Evolutionary conservation across 2,113 vertebrate species (phyloP).

Genomic region (Anarhynchus alexandrinus): DNA sequence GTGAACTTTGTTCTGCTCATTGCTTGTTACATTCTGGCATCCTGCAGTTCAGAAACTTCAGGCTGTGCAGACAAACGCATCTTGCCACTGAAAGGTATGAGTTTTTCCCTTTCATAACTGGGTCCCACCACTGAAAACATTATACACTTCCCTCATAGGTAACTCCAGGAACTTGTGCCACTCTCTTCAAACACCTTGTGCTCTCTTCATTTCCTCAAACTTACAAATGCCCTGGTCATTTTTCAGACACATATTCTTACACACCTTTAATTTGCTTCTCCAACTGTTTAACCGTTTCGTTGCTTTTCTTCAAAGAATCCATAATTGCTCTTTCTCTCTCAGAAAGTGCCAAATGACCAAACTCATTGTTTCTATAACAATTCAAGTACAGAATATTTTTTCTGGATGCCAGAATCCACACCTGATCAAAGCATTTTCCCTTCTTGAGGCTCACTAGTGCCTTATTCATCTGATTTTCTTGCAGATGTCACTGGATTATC

Average conservation of each 20-base stretch:
- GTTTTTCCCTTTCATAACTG: not conserved
- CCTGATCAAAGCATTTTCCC: not conserved
- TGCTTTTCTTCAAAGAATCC: not conserved
- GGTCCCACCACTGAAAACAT: not conserved
- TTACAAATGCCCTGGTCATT: not conserved
- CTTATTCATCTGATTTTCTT: not conserved
- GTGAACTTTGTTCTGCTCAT: not conserved
- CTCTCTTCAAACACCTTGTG: not conserved
- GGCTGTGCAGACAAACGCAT: not conserved
- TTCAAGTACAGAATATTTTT: not conserved
- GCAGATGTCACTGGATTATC: not conserved
- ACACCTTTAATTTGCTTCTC: not conserved
- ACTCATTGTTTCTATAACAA: not conserved
- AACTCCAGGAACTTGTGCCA: not conserved
- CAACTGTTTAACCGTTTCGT: not conserved
- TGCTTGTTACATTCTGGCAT: not conserved
- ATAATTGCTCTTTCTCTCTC: not conserved
- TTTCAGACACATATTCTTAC: not conserved
- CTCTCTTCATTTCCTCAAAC: not conserved
- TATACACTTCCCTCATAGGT: rapidly evolving
- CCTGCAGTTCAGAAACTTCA: not conserved
- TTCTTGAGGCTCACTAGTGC: not conserved
- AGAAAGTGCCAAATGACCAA: not conserved
- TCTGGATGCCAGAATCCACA: not conserved
- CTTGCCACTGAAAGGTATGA: not conserved